Conservation (phyloP, 2,797 vertebrate genomes). For the Emydoidea blandingii region DNA sequence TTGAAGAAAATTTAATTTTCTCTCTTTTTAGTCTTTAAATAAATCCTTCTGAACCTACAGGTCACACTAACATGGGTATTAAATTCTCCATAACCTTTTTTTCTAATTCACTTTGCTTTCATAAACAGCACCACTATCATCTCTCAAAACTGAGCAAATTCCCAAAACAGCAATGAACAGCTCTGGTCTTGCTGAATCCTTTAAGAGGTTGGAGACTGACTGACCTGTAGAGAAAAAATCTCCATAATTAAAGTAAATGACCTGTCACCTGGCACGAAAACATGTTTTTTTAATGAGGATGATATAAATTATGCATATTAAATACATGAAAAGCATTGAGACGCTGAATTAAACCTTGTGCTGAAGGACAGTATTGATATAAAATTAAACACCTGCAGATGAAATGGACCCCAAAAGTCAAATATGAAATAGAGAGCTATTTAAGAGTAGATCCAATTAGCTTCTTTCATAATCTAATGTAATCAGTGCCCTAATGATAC, state of each 20-base stretch:
- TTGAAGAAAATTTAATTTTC: neutral
- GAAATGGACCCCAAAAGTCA: neutral
- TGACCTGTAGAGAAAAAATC: neutral
- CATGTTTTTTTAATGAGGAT: neutral
- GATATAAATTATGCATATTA: neutral
- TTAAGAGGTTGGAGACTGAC: neutral
- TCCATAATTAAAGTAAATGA: constrained; percentile 12
- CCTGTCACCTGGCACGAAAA: constrained; percentile 1
- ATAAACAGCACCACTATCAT: neutral
- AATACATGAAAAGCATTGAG: neutral
- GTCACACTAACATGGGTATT: neutral
- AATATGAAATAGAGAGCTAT: neutral
- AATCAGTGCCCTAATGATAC: neutral
- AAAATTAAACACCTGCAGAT: neutral
- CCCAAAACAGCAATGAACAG: neutral
- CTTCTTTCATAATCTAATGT: neutral
- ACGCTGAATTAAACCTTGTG: neutral
- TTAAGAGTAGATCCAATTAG: neutral
- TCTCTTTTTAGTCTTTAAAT: neutral
- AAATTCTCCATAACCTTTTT: neutral
- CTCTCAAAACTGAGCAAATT: neutral
- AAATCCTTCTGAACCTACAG: neutral
- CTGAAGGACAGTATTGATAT: neutral
- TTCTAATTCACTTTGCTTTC: constrained; percentile 14
- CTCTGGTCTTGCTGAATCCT: neutral